Evolutionary conservation across 2,113 vertebrate species (phyloP).

Genomic region (Pao palembangensis): DNA sequence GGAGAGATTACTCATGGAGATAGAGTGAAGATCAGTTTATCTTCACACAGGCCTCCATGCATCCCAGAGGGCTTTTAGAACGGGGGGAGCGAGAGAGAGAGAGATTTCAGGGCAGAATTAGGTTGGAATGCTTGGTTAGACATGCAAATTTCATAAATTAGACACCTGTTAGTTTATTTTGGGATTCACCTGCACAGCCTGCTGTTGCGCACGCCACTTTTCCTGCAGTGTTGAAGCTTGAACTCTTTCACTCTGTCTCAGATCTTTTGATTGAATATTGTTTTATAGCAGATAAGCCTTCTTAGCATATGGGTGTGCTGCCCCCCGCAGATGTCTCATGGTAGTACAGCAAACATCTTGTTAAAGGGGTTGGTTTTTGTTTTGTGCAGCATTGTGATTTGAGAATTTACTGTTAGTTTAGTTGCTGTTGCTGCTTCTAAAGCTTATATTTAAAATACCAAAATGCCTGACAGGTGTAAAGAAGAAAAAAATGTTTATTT

Average conservation of each 20-base stretch:
- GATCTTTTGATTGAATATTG: conserved; percentile 17
- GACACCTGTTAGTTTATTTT: conserved; percentile 20
- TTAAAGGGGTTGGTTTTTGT: conserved; percentile 12
- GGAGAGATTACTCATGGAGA: conserved; percentile 67
- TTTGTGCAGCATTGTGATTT: conserved; percentile 8
- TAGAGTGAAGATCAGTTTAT: conserved; percentile 67
- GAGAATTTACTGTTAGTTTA: neutral
- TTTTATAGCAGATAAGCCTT: conserved; percentile 7
- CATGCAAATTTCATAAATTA: conserved; percentile 32
- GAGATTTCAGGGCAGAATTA: conserved; percentile 34
- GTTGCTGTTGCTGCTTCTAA: conserved; percentile 25
- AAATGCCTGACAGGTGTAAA: conserved; percentile 27
- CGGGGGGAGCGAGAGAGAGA: conserved; percentile 37
- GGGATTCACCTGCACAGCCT: neutral
- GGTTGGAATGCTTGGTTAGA: conserved; percentile 33
- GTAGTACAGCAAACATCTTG: conserved; percentile 32
- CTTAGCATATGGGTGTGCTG: conserved; percentile 47
- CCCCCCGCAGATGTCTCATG: conserved; percentile 46
- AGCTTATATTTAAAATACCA: conserved; percentile 6
- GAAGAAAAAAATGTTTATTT: conserved; percentile 35
- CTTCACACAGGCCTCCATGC: conserved; percentile 57
- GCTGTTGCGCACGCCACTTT: neutral
- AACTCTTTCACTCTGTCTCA: neutral
- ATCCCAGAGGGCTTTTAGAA: conserved; percentile 42
- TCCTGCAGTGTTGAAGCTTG: neutral